These are phyloP conservation scores for Galaxias olidus DNA, from an alignment of 2,797 vertebrate species.

Conservation along the genomic window DNA sequence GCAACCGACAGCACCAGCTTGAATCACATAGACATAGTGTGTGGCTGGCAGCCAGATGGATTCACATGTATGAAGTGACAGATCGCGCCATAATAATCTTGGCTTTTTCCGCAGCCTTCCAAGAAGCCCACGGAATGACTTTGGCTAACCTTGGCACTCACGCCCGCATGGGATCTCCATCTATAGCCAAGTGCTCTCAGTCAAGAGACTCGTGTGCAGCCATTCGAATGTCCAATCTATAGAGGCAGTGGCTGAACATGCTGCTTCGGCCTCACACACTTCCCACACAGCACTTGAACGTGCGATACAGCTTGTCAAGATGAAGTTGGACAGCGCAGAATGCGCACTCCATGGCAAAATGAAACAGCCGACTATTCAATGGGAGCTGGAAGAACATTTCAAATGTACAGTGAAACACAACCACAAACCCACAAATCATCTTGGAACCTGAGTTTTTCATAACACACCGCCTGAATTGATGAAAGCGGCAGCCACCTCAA, in stretches of 20 bases:
- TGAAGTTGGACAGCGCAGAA: constrained; percentile 28
- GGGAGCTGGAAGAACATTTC: constrained; percentile 23
- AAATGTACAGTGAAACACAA: no score
- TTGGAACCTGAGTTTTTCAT: constrained; percentile 12
- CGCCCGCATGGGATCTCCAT: constrained; percentile 42
- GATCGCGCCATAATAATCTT: constrained; percentile 36
- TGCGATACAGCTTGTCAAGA: constrained; percentile 59
- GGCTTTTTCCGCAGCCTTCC: constrained; percentile 34
- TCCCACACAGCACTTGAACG: constrained; percentile 15
- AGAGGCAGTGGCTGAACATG: constrained; percentile 47
- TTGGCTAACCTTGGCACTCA: constrained; percentile 45
- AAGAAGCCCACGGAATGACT: constrained; percentile 55
- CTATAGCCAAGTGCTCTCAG: constrained; percentile 61
- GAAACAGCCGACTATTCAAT: constrained; percentile 51
- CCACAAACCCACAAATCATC: no score
- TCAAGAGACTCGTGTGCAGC: constrained; percentile 52
- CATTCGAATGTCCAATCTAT: constrained; percentile 40
- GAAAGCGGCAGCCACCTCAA: constrained; percentile 54
- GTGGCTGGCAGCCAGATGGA: constrained; percentile 21
- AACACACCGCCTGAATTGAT: constrained; percentile 43
- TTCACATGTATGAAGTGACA: constrained; percentile 24
- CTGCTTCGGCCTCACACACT: constrained; percentile 39
- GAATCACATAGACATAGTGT: constrained; percentile 12
- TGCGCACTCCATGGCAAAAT: constrained; percentile 9
- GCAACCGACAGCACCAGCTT: constrained; percentile 26